Base-by-base conservation (phyloP, 64 coral and sea anemone genomes). In the Montipora efflorescens region DNA sequence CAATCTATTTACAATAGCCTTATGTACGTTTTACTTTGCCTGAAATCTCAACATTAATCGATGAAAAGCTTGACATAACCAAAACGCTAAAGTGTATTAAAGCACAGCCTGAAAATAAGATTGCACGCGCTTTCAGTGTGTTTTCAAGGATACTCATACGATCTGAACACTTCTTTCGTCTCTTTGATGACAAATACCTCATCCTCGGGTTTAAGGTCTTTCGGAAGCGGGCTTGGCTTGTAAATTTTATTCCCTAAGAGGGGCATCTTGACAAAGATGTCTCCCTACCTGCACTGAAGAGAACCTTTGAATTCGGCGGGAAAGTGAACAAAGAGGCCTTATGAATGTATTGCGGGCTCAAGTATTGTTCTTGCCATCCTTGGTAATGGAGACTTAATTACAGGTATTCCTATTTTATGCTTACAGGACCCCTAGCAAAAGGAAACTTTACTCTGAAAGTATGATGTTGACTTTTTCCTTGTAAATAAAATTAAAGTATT, bases 101-200 rank as follows among this genome's bases (percentile, higher is more conserved):
- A 36, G 36, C 36, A 36, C 36, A 36, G 36, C 36, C 36, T 36
- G 2, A 36, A 36, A 36, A 36, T 36, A 36, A 36, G 36, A 36
- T 36, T 36, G 36, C 36, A 36, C 36, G 36, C 36, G 36, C 36
- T 8, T 19, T 44, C 43, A 47, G 16, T 15, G 62, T 67, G 4
- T 67, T 23, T 71, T 16, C 81, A 97, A 97, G 93, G 96, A 97
- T 97, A 97, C 96, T 95, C 76, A 48, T 97, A 97, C 10, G 92
- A 94, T 68, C 93, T 95, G 83, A 90, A 97, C 51, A 97, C 93
- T 87, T 97, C 96, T 48, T 97, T 97, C 47, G 96, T 97, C 57
- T 94, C 75, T 84, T 95, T 94, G 58, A 97, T 94, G 7, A 97
- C 93, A 83, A 97, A 97, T 49, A 97, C 59, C 57, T 97, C 96